Conservation (phyloP, 2,888 invertebrate genomes). For the Caenorhabditis afra region DNA sequence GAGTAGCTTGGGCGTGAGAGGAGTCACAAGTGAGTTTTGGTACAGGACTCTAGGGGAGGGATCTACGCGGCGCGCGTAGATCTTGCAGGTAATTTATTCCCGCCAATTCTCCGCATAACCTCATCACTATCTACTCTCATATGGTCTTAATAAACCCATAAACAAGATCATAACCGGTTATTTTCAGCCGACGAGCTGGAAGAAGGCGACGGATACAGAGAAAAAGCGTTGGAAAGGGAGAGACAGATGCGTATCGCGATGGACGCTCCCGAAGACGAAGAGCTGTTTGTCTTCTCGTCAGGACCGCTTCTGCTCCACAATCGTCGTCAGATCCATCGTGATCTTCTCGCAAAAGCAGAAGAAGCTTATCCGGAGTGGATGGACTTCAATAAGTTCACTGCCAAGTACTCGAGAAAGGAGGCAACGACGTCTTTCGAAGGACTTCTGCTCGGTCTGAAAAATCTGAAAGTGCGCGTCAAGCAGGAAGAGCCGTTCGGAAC, state of each 20-base stretch:
- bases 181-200: slow-evolving; percentile 28
- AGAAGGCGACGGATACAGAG: not conserved
- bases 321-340: slow-evolving; percentile 1
- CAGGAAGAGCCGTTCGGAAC: slow-evolving; percentile 23
- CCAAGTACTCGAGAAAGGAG: slow-evolving; percentile 6
- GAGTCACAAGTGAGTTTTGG: not conserved
- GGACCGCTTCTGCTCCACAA: slow-evolving; percentile 17
- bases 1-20: slow-evolving; percentile 29
- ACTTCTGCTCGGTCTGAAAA: slow-evolving; percentile 27
- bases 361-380: slow-evolving; percentile 14
- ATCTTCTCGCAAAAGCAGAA: slow-evolving; percentile 13
- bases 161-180: not conserved
- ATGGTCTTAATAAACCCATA: not conserved
- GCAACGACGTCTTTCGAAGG: slow-evolving; percentile 36
- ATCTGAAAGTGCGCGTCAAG: slow-evolving; percentile 4
- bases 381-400: slow-evolving; percentile 30
- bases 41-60: too few relatives aligned
- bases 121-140: too few relatives aligned
- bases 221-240: not conserved
- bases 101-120: too few relatives aligned
- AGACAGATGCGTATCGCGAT: not conserved
- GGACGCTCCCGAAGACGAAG: slow-evolving; percentile 7
- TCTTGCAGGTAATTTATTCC: too few relatives aligned
- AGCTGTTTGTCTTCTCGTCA: slow-evolving; percentile 18
- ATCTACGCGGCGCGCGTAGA: too few relatives aligned